phyloP scores from a whole-genome alignment of 2,888 invertebrate species.

The Dorcus hopei region DNA sequence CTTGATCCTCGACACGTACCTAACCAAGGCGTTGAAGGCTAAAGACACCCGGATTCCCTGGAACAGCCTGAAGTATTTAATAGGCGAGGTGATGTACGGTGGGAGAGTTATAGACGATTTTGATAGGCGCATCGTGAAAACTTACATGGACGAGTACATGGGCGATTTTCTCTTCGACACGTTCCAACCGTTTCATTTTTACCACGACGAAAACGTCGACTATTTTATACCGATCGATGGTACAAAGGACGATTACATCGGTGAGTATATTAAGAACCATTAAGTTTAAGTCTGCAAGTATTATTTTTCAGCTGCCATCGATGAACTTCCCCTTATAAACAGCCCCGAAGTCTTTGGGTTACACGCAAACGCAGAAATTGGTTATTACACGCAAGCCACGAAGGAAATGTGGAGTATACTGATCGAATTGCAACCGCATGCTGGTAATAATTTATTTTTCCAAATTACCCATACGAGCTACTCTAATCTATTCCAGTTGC shows the following conservation, averaged over 20 bases:
- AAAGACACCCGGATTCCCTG: constrained; percentile 73
- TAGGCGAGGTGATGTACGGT: constrained; percentile 95
- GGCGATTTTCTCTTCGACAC: constrained; percentile 91
- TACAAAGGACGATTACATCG: constrained; percentile 68
- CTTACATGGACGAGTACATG: constrained; percentile 93
- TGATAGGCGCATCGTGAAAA: constrained; percentile 80
- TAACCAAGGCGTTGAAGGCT: constrained; percentile 64
- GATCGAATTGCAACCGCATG: constrained; percentile 86
- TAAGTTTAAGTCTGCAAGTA: no score
- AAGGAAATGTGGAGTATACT: constrained; percentile 83
- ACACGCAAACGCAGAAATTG: constrained; percentile 94
- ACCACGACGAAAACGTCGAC: constrained; percentile 67
- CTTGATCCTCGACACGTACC: constrained; percentile 79
- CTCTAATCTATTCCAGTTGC: no score
- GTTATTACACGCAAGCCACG: constrained; percentile 85
- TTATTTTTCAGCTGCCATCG: constrained; percentile 65
- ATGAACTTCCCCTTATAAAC: constrained; percentile 77
- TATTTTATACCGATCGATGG: constrained; percentile 73
- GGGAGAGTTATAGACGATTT: constrained; percentile 90
- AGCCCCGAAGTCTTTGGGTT: constrained; percentile 90
- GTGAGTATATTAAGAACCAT: constrained; percentile 44
- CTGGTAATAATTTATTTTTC: constrained; percentile 54
- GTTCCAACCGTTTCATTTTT: constrained; percentile 90
- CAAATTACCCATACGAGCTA: no score
- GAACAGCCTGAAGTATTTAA: constrained; percentile 87